Evolutionary conservation across 1,140 invertebrate species (phyloP), one percentile per base, ranked within the genome.

Genomic region (Calephelis virginiensis): DNA sequence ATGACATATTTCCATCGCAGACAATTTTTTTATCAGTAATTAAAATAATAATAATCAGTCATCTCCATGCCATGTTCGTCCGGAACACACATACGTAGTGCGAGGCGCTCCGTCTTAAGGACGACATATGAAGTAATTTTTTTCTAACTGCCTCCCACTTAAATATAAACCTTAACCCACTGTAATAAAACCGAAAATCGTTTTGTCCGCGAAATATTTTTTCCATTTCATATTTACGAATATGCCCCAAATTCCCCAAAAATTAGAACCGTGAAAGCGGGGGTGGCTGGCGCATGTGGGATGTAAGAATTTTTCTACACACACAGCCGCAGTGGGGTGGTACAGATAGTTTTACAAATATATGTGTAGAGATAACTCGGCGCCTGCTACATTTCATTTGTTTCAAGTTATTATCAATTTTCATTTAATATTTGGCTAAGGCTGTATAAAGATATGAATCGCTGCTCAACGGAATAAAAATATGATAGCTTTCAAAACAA

Each of bases 181-280:
- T 0, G 45, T 0, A 1, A 64, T 78, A 89, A 69, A 72, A 80
- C 72, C 40, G 50, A 83, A 77, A 88, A 65, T 83, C 14, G 37
- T 11, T 60, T 60, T 69, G 64, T 56, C 67, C 79, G 82, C 83
- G 81, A 87, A 91, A 89, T 89, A 91, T 91, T 91, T 91, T 91
- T 91, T 91, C 89, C 89, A 91, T 91, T 91, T 91, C 88, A 91
- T 91, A 91, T 91, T 89, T 91, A 91, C 88, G 88, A 91, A 91
- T 89, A 91, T 91, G 88, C 81, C 88, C 86, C 86, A 89, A 91
- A 91, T 91, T 91, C 89, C 86, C 89, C 82, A 91, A 91, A 91
- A 91, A 91, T 89, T 91, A 91, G 89, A 91, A 91, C 89, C 86
- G 89, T 91, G 89, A 91, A 91, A 85, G 88, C 82, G 75, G 72